These are phyloP conservation scores for Stigmatopora argus DNA, from an alignment of 2,113 vertebrate genomes.

Conservation along the genomic window DNA sequence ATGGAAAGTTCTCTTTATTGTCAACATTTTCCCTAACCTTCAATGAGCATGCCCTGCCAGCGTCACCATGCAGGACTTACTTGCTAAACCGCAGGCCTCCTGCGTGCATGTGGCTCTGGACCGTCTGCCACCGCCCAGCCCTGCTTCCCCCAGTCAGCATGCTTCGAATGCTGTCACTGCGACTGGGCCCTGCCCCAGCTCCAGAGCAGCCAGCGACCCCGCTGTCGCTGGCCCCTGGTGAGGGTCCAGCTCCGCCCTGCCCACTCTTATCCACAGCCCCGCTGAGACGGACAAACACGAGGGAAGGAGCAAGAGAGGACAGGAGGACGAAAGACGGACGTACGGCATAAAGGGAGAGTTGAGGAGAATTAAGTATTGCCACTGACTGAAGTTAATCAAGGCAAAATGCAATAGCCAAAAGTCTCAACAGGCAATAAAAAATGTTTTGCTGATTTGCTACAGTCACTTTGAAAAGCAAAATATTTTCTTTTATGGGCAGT, in stretches of 20 bases:
- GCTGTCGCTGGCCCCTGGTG: conserved; percentile 82
- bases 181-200: conserved; percentile 80
- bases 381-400: conserved; percentile 38
- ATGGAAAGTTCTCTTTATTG: not conserved
- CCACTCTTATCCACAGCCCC: conserved; percentile 88
- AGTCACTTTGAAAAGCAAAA: conserved; percentile 1
- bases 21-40: not conserved
- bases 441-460: not conserved
- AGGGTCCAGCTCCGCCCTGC: conserved; percentile 76
- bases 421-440: conserved; percentile 17
- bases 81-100: conserved; percentile 95
- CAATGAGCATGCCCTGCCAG: conserved; percentile 39
- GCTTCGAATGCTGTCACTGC: conserved; percentile 90
- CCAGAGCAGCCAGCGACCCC: conserved; percentile 66
- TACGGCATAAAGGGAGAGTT: conserved; percentile 60
- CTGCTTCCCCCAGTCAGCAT: conserved; percentile 84
- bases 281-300: conserved; percentile 67
- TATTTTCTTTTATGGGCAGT: conserved; percentile 8
- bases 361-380: conserved; percentile 64
- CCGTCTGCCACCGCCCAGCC: conserved; percentile 88
- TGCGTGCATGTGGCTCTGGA: conserved; percentile 97
- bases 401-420: conserved; percentile 18
- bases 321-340: conserved; percentile 56
- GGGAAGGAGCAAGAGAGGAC: conserved; percentile 35
- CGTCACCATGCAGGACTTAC: conserved; percentile 79